These are phyloP conservation scores for Petrocephalus schoutedeni DNA, from an alignment of 2,797 vertebrate genomes.

Conservation along the genomic window DNA sequence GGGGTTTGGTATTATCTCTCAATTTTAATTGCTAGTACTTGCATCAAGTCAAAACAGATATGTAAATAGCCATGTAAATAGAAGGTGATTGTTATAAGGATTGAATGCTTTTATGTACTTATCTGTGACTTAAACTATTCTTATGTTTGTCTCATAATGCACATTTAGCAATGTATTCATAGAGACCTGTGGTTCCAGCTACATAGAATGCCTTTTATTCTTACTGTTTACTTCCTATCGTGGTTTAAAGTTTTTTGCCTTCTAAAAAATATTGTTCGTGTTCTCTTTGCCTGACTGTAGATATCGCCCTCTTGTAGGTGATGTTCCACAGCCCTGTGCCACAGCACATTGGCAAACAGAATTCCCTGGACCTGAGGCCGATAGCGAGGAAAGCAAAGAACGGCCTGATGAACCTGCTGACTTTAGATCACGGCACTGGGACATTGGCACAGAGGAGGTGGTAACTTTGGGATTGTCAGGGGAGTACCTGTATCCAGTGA, in stretches of 20 bases:
- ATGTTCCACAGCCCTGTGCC: conserved; percentile 24
- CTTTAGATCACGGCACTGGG: conserved; percentile 34
- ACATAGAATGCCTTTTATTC: not conserved
- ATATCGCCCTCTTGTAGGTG: conserved; percentile 3
- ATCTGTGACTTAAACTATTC: not conserved
- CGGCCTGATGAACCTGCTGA: conserved; percentile 26
- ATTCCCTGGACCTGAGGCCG: conserved; percentile 30
- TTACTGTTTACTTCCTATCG: not conserved
- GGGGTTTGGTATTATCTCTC: not conserved
- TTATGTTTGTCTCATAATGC: not conserved
- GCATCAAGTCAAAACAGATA: not conserved
- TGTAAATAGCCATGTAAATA: not conserved
- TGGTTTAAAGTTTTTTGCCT: not conserved
- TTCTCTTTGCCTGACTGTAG: not conserved
- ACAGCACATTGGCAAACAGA: conserved; percentile 32
- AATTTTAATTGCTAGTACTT: conserved; percentile 21
- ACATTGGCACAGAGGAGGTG: conserved; percentile 38
- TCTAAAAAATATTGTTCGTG: not conserved
- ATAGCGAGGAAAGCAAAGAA: conserved; percentile 28
- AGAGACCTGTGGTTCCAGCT: not conserved
- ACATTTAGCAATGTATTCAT: conserved; percentile 6
- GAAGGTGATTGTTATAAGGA: conserved; percentile 1
- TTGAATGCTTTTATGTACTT: conserved; percentile 5
- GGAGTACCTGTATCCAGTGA: conserved; percentile 47
- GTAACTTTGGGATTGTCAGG: conserved; percentile 46